A percentile compares a stretch with the other conserved stretches of the same genome.
These are phyloP conservation scores for Recurvirostra avosetta DNA, from an alignment of 2,113 vertebrate genomes.

Conservation along the genomic window DNA sequence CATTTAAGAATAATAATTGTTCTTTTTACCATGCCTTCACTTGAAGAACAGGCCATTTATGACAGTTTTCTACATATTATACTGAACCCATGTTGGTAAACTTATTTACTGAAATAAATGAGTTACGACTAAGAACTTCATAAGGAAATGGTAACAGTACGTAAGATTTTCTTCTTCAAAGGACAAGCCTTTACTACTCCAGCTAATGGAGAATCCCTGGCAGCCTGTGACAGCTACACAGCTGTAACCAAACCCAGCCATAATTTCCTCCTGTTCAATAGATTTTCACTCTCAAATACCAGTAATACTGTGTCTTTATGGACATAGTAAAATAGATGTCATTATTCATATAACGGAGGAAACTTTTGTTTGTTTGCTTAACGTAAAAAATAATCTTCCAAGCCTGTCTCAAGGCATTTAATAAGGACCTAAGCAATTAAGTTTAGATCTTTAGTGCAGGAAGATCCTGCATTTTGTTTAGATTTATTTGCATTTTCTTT, in stretches of 20 bases:
- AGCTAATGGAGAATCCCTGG: not conserved
- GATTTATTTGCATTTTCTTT: not conserved
- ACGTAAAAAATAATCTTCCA: not conserved
- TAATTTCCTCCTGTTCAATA: not conserved
- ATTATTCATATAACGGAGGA: not conserved
- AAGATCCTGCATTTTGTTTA: not conserved
- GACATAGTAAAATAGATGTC: not conserved
- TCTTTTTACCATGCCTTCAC: not conserved
- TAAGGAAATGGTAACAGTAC: not conserved
- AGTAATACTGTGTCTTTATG: not conserved
- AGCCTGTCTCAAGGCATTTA: not conserved
- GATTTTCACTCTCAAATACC: not conserved
- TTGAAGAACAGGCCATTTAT: not conserved
- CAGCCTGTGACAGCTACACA: not conserved
- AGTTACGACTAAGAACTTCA: not conserved
- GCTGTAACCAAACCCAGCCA: not conserved
- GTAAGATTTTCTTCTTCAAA: not conserved
- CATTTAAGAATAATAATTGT: not conserved
- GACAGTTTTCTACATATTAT: not conserved
- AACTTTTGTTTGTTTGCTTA: not conserved
- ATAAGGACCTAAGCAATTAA: not conserved
- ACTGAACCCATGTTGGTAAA: not conserved
- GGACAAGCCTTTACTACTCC: not conserved
- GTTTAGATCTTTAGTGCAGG: not conserved
- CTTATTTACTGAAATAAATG: not conserved